Evolutionary conservation across 2,888 invertebrate species (phyloP), one percentile per base, ranked within the genome.

Genomic region (Malachius bipustulatus): DNA sequence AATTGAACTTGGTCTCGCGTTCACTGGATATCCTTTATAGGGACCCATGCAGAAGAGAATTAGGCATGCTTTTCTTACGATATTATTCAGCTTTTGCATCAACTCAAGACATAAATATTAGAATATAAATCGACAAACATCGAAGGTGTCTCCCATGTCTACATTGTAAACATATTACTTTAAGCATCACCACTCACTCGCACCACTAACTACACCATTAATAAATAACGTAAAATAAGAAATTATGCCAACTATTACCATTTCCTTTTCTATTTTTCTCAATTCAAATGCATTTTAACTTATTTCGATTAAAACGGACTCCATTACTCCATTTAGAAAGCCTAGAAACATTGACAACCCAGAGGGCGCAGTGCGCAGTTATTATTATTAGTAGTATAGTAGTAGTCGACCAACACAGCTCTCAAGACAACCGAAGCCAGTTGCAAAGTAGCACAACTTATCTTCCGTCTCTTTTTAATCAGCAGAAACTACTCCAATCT

Each of bases 271-370:
- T 55, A 57, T 57, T 59, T 54, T 58, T 60, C 60, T 64, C 53
- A 48, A 60, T 60, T 56, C 56, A 51, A 56, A 56, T 59, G 60
- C 58, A 66, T 66, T 69, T 72, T 67, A 71, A 67, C 69, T 68
- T 69, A 71, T 73, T 72, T 70, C 67, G 65, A 67, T 64, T 65
- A 65, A 64, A 66, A 65, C 70, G n/a, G 67, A 70, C 71, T 73
- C 71, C 73, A 73, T 73, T 73, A 69, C 65, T 65, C 66, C 66
- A 67, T 66, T 66, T 66, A 62, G 64, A 65, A 66, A 66, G 66
- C 71, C 70, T 69, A 71, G 71, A 71, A 73, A 77, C 72, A 77
- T 79, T 80, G 80, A 80, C 80, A 80, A 75, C 74, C 73, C 71
- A 81, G 80, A 73, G 75, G 78, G 80, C 80, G 75, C 71, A 71